Evolutionary conservation across 2,797 vertebrate species (phyloP).

Genomic region (Danio albolineatus): DNA sequence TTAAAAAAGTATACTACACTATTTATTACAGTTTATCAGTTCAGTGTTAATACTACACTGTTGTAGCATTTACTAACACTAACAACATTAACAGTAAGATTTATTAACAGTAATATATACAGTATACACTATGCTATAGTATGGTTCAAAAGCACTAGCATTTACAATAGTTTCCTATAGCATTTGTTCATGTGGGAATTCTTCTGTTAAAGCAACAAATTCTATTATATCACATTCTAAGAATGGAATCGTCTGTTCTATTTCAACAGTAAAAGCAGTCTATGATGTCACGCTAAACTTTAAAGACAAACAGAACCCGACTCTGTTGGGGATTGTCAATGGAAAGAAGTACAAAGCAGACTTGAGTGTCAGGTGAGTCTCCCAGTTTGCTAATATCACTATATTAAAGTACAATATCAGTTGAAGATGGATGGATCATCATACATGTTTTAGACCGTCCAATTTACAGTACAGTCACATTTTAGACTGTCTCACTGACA

Average conservation of each 20-base stretch:
- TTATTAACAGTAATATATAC: no score
- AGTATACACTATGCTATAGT: no score
- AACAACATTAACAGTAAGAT: no score
- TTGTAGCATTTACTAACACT: no score
- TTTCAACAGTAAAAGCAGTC: conserved; percentile 86
- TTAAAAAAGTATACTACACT: no score
- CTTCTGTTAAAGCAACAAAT: neutral
- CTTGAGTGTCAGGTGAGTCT: conserved; percentile 89
- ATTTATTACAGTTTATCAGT: no score
- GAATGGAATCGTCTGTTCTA: neutral
- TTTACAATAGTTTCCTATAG: no score
- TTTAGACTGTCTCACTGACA: no score
- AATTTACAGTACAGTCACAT: neutral
- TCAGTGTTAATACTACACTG: no score
- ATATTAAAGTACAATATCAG: neutral
- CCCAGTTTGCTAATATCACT: neutral
- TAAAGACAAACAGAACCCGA: conserved; percentile 93
- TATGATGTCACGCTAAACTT: conserved; percentile 99
- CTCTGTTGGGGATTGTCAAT: conserved; percentile 92
- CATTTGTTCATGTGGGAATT: no score
- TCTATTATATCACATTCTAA: neutral
- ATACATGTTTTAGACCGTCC: neutral
- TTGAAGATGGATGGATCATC: neutral
- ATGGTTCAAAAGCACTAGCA: no score
- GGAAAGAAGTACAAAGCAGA: conserved; percentile 97